Conservation (phyloP, 2,888 invertebrate species). For the Tipula unca region DNA sequence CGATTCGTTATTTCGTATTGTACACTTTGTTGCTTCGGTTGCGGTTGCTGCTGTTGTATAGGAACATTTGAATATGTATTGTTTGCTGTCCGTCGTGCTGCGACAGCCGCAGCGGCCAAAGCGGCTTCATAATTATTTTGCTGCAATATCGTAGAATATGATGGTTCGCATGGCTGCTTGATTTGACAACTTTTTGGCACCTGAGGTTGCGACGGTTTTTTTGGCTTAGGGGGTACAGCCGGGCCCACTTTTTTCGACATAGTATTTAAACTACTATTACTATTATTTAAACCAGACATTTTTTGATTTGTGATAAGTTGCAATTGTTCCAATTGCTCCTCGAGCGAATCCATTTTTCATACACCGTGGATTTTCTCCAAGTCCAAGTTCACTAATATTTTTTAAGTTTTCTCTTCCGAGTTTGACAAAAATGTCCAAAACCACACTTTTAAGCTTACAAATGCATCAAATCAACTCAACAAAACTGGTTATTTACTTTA, state of each 20-base stretch:
- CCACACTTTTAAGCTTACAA: neutral
- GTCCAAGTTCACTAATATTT: neutral
- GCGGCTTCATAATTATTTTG: constrained; percentile 27
- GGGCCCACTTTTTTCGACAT: constrained; percentile 57
- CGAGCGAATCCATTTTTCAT: constrained; percentile 51
- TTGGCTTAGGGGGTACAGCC: constrained; percentile 73
- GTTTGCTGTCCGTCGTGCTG: constrained; percentile 21
- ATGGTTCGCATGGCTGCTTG: constrained; percentile 61
- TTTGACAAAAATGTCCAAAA: neutral
- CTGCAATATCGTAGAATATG: constrained; percentile 62
- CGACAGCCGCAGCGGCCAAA: constrained; percentile 25
- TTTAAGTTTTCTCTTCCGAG: neutral
- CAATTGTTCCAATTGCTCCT: constrained; percentile 61
- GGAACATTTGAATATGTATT: constrained; percentile 14
- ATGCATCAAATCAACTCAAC: neutral
- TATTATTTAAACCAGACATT: neutral
- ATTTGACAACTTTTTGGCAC: constrained; percentile 70
- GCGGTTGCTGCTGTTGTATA: neutral
- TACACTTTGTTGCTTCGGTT: neutral
- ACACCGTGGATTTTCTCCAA: neutral
- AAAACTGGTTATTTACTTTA: neutral
- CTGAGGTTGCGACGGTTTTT: constrained; percentile 44
- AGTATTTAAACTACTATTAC: neutral
- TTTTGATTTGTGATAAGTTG: constrained; percentile 45
- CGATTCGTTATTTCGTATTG: neutral